phyloP scores from a whole-genome alignment of 2,888 invertebrate genomes.

The Drosophila tripunctata region DNA sequence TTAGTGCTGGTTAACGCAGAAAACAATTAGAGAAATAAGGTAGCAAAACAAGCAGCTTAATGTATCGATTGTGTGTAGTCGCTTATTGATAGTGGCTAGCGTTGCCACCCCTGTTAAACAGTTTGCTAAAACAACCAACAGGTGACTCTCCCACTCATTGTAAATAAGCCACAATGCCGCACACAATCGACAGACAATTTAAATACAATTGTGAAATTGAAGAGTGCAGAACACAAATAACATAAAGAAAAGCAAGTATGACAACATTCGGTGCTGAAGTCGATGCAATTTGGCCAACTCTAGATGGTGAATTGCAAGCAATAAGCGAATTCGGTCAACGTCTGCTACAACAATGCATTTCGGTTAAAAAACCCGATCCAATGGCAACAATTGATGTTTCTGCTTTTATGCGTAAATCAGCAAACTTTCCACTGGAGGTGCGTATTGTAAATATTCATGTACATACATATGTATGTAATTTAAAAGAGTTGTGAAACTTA shows the following conservation, averaged over 20 bases:
- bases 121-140: background rate
- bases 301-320: background rate
- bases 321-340: slow-evolving; percentile 64
- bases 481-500: no score
- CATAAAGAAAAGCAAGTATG: slow-evolving; percentile 48
- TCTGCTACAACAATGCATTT: slow-evolving; percentile 64
- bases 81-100: background rate
- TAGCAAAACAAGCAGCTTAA: no score
- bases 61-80: no score
- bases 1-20: background rate
- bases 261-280: slow-evolving; percentile 77
- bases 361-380: slow-evolving; percentile 53
- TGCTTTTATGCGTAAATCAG: slow-evolving; percentile 65
- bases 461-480: no score
- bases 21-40: background rate
- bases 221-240: background rate
- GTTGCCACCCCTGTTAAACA: background rate
- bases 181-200: slow-evolving; percentile 4
- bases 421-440: slow-evolving; percentile 75
- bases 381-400: slow-evolving; percentile 45
- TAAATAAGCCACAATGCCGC: slow-evolving; percentile 22
- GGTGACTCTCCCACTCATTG: background rate
- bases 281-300: slow-evolving; percentile 55
- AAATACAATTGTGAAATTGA: slow-evolving; percentile 45
- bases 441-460: no score